Conservation (phyloP, 2,113 vertebrate genomes). For the Corythornis cristatus region DNA sequence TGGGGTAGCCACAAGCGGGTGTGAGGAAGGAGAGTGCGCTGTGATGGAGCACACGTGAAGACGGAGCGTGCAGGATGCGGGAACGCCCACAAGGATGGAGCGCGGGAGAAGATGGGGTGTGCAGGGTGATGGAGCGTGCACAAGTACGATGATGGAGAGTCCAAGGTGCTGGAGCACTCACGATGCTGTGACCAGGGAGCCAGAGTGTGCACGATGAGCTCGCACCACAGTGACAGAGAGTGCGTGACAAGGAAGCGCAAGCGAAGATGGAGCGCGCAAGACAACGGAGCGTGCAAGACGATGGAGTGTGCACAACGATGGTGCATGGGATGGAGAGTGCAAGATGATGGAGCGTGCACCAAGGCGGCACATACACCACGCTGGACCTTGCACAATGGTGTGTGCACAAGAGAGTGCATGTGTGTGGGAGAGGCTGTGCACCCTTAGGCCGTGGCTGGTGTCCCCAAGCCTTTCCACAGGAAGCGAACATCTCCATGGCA, state of each 20-base stretch:
- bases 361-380: accelerated
- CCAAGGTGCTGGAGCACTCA: not conserved
- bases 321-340: not conserved
- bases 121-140: not conserved
- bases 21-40: accelerated
- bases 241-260: not conserved
- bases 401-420: accelerated
- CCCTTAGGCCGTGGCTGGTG: accelerated
- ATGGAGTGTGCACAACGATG: not conserved
- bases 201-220: not conserved
- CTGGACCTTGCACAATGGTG: accelerated
- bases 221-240: not conserved
- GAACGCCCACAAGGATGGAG: no score
- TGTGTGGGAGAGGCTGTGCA: not conserved
- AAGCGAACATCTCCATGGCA: accelerated
- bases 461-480: not conserved
- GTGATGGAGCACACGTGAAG: not conserved
- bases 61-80: not conserved
- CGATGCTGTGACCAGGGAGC: not conserved
- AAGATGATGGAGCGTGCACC: accelerated
- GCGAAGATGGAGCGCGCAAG: no score
- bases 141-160: not conserved
- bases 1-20: not conserved
- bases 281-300: accelerated
- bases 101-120: no score